These are phyloP conservation scores for Ispidina lecontei DNA, from an alignment of 2,797 vertebrate genomes.

Conservation along the genomic window DNA sequence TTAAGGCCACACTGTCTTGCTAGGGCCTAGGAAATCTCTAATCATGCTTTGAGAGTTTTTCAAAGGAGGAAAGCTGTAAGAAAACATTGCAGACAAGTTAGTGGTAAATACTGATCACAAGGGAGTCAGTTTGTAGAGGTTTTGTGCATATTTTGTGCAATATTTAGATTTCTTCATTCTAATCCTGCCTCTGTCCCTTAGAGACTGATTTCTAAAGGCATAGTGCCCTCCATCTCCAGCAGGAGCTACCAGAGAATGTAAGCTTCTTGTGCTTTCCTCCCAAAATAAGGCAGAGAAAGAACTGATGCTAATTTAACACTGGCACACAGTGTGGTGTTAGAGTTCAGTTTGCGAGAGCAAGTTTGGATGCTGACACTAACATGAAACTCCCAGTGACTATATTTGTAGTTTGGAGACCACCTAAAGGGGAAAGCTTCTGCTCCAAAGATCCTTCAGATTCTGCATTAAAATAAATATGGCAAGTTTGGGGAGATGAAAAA, in stretches of 20 bases:
- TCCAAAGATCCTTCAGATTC: background rate
- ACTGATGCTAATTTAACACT: background rate
- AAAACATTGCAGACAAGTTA: background rate
- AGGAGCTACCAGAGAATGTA: background rate
- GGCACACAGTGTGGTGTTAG: background rate
- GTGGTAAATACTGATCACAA: background rate
- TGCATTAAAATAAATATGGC: background rate
- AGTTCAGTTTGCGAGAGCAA: background rate
- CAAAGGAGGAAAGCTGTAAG: conserved; percentile 17
- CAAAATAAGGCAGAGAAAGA: background rate
- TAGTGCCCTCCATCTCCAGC: background rate
- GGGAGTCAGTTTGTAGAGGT: background rate
- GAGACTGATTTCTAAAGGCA: background rate
- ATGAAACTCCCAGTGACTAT: background rate
- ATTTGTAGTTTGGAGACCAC: background rate
- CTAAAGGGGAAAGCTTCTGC: background rate
- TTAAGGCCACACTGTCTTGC: conserved; percentile 28
- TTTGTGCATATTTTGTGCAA: background rate
- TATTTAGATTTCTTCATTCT: background rate
- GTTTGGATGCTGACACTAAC: background rate
- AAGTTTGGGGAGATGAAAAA: background rate
- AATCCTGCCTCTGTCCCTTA: background rate
- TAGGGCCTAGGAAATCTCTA: background rate
- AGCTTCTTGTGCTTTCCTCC: background rate
- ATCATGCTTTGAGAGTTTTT: conserved; percentile 16